Conservation (phyloP, 2,113 vertebrate genomes). For the Clinocottus analis region DNA sequence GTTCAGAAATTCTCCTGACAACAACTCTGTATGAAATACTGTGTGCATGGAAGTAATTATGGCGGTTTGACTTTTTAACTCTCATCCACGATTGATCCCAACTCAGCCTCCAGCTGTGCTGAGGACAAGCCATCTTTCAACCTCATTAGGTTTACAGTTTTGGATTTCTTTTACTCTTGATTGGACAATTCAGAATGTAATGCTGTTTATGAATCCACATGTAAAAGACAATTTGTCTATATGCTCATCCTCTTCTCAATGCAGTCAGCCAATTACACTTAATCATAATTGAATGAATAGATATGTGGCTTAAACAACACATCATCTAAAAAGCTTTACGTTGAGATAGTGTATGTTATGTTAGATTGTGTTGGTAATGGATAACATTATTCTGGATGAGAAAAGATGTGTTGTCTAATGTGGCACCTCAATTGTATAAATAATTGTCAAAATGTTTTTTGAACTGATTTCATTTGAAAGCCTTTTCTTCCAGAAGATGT, state of each 20-base stretch:
- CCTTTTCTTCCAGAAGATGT: too few species aligned
- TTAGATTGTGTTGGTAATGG: neutral
- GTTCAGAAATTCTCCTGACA: constrained; percentile 50
- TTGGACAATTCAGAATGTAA: neutral
- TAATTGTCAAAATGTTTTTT: too few species aligned
- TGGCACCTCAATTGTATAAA: neutral
- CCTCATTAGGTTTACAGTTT: neutral
- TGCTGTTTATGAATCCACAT: neutral
- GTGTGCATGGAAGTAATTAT: constrained; percentile 46
- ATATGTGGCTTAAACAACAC: neutral
- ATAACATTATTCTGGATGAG: neutral
- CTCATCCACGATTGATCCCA: constrained; percentile 25
- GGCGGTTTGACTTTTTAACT: constrained; percentile 43
- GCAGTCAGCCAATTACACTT: neutral
- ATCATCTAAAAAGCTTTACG: neutral
- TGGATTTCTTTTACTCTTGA: neutral
- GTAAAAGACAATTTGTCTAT: neutral
- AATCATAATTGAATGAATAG: neutral
- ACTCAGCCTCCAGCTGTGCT: neutral
- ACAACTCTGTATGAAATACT: constrained; percentile 26
- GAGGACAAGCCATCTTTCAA: constrained; percentile 1
- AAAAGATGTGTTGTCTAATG: neutral
- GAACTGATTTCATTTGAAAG: too few species aligned
- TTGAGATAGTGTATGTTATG: neutral
- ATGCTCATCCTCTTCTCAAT: too few species aligned